Base-by-base conservation (phyloP, 2,888 invertebrate species). In the Petrolisthes cinctipes region DNA sequence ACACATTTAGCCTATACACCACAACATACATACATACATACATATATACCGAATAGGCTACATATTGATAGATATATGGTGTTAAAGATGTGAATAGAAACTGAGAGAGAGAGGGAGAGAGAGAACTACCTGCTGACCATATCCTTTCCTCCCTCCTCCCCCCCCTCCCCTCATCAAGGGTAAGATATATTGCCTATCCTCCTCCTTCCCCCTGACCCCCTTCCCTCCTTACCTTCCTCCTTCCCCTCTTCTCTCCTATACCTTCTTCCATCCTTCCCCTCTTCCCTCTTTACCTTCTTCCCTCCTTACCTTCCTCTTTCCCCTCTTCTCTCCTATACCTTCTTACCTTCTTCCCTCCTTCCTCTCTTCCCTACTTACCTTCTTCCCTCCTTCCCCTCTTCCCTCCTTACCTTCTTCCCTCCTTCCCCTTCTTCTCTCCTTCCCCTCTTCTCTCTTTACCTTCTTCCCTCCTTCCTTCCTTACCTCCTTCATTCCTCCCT, bases 181-280 rank as follows among this genome's bases (percentile, higher is more conserved):
- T 37, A 37, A 37, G 37, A 37, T 37, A 37, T 37, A 37, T 37
- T 37, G 37, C 37, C 37, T 37, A 37, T 17, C 23, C 20, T 76
- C 14, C 37, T 5, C 5, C 23, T 4, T 23, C 23, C 20, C 75
- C 23, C 23, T 75, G 9, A 11, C 20, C 23, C 9, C 20, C 20
- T 75, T 6, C 20, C 20, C 23, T 76, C 76, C 37, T 37, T 51
- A n/a, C 14, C 37, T 51, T 9, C 37, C 5, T 76, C 76, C 37
- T 20, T 23, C 20, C 20, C 20, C 23, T 17, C 20, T 75, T 75
- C 75, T 75, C 23, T 75, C 75, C 9, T 75, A 17, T 23, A 20
- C 20, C 20, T 20, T 20, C 54, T 20, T 83, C 83, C 17, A 9
- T 75, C 75, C 53, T 54, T 75, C 73, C 75, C 75, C 56, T 37